Percentiles rank a stretch among this genome's conserved stretches.
Evolutionary conservation across 2,113 vertebrate genomes (phyloP).

Genomic region (Amblyopsis rosae): DNA sequence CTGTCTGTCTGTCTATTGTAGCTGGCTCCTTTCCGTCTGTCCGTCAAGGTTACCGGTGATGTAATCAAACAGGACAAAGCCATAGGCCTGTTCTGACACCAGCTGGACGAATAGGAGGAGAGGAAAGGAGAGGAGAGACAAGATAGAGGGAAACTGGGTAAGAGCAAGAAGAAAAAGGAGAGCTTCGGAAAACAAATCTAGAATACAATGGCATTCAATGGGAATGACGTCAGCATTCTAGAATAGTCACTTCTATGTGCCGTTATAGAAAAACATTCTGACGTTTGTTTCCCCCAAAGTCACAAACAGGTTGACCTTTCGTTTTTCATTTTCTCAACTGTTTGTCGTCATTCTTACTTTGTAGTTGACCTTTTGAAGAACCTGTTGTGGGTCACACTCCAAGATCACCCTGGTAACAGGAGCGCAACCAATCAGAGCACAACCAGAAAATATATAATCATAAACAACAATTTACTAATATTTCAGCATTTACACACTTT

Average conservation of each 20-base stretch:
- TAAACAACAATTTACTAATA: neutral
- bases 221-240: neutral
- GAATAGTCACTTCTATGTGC: neutral
- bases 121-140: conserved; percentile 5
- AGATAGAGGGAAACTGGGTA: conserved; percentile 6
- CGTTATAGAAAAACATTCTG: neutral
- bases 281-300: too few relatives aligned
- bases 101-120: conserved; percentile 62
- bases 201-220: neutral
- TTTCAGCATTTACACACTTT: neutral
- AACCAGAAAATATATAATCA: neutral
- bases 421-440: conserved; percentile 26
- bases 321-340: neutral
- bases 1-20: conserved; percentile 50
- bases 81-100: conserved; percentile 78
- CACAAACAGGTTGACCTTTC: too few relatives aligned
- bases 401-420: conserved; percentile 83
- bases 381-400: conserved; percentile 90
- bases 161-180: conserved; percentile 13
- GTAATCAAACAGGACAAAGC: conserved; percentile 86
- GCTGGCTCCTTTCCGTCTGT: conserved; percentile 69
- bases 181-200: conserved; percentile 5
- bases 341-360: conserved; percentile 74
- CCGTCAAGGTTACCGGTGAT: conserved; percentile 78
- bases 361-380: conserved; percentile 90